Evolutionary conservation across 2,113 vertebrate species (phyloP), one percentile per base, ranked within the genome.

Genomic region (Calidris pygmaea): DNA sequence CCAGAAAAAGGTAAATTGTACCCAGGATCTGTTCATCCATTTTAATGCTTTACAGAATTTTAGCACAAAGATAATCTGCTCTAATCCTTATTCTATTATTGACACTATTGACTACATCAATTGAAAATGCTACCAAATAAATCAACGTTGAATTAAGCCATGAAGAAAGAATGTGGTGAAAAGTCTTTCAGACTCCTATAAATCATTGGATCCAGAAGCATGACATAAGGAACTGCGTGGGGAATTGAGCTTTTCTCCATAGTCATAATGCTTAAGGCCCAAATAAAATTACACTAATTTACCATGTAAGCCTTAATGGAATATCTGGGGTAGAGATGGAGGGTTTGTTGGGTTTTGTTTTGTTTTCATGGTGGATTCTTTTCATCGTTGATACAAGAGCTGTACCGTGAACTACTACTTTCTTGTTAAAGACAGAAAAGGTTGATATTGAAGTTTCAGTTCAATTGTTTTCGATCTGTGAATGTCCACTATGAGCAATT

Each of bases 391-490:
- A 59, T 43, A 73, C 1, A 6, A 81, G 66, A 96, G 72, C 89
- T 72, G 62, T 67, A 83, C 85, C 15, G 13, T 90, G 94, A 95
- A 95, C 93, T 95, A 95, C 93, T 95, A 93, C 94, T 93, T 97
- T 97, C 97, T 97, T 98, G 98, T 98, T 98, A 98, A 98, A 98
- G 97, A 97, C 97, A 97, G 96, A 97, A 95, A 97, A 96, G 97
- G 97, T 94, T 98, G 98, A 97, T 97, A 96, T 95, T 96, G 97
- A 98, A 98, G 98, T 97, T 97, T 98, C 97, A 97, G 97, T 98
- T 98, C 98, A 98, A 98, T 98, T 98, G 96, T 96, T 98, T 98
- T 98, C 97, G 97, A 98, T 98, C 98, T 97, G 96, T 97, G 97
- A 95, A 96, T 91, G 97, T 98, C 97, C 97, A 96, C 86, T 86